Evolutionary conservation across 2,888 invertebrate genomes (phyloP).

Genomic region (Empis stercorea): DNA sequence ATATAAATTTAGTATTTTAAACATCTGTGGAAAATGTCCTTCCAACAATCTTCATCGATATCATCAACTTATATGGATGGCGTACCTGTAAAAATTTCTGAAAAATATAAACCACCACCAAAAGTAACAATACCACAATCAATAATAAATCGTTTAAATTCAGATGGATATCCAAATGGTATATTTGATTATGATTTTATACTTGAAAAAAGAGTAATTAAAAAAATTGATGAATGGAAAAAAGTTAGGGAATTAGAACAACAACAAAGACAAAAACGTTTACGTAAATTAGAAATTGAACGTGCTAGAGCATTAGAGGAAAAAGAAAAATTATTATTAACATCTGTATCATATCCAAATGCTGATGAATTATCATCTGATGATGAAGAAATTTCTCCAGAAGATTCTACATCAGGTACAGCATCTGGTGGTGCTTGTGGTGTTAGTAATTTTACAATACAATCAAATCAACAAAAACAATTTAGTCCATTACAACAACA

Average conservation of each 20-base stretch:
- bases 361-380: constrained; percentile 47
- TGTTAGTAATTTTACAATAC: constrained; percentile 1
- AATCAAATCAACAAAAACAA: not conserved
- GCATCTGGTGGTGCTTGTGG: not conserved
- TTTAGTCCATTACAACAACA: constrained; percentile 16
- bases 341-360: constrained; percentile 48
- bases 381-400: constrained; percentile 28
- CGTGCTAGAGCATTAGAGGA: constrained; percentile 44
- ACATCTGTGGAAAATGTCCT: too few relatives aligned
- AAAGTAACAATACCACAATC: constrained; percentile 48
- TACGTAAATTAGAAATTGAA: constrained; percentile 45
- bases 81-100: constrained; percentile 77
- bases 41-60: not conserved
- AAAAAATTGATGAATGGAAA: constrained; percentile 58
- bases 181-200: constrained; percentile 51
- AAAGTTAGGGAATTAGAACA: constrained; percentile 48
- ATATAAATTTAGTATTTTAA: too few relatives aligned
- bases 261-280: constrained; percentile 47
- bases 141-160: constrained; percentile 40
- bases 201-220: constrained; percentile 57
- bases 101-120: constrained; percentile 72
- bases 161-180: constrained; percentile 40
- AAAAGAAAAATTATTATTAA: constrained; percentile 42
- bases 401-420: not conserved
- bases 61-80: constrained; percentile 50